Conservation (phyloP, 1,140 invertebrate species). For the Contarinia nasturtii region DNA sequence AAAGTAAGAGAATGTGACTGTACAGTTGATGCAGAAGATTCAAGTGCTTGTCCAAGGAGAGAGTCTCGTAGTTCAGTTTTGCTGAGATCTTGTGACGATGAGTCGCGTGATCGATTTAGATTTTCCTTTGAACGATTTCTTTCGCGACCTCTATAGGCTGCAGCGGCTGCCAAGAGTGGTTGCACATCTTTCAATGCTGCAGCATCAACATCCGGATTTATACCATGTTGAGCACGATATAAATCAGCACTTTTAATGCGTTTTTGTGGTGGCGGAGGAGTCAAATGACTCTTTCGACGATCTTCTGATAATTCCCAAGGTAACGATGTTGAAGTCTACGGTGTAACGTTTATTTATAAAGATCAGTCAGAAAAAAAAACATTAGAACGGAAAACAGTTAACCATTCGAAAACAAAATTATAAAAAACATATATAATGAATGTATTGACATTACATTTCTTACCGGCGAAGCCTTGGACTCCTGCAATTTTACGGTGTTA, state of each 20-base stretch:
- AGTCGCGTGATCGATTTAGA: conserved; percentile 7
- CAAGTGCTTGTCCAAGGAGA: conserved; percentile 51
- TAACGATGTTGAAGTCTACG: conserved; percentile 4
- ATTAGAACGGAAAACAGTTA: background rate
- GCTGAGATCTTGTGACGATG: background rate
- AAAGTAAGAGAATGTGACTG: background rate
- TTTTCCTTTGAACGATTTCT: conserved; percentile 11
- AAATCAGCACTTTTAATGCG: conserved; percentile 37
- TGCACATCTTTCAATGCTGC: conserved; percentile 13
- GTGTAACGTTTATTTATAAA: background rate
- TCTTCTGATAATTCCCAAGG: conserved; percentile 5
- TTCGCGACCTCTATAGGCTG: conserved; percentile 13
- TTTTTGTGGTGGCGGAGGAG: conserved; percentile 35
- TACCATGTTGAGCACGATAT: conserved; percentile 31
- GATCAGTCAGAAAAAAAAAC: background rate
- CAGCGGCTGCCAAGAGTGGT: conserved; percentile 15
- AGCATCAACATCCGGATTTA: conserved; percentile 15
- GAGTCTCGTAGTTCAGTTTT: conserved; percentile 42
- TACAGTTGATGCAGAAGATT: conserved; percentile 13
- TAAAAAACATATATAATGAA: background rate
- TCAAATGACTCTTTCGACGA: conserved; percentile 12
- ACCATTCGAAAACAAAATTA: conserved; percentile 5
- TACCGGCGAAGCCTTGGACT: conserved; percentile 22
- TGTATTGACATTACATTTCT: conserved; percentile 19
- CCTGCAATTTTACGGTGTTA: conserved; percentile 12